These are phyloP conservation scores for Ichneumoninae sp. DNA, from an alignment of 2,888 invertebrate genomes.

Conservation along the genomic window DNA sequence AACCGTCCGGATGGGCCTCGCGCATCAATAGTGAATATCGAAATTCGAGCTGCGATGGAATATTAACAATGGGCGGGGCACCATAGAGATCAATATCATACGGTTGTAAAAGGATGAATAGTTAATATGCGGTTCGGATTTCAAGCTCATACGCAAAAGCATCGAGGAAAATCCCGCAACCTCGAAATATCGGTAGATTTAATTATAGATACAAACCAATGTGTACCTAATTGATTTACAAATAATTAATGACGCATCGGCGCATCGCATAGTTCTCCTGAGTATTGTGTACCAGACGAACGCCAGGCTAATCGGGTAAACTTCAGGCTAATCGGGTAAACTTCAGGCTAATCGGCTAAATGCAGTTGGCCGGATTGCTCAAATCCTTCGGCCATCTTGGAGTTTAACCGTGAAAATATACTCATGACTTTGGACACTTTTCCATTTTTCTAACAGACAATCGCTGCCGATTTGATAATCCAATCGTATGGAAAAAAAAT, in stretches of 20 bases:
- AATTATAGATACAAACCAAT: constrained; percentile 4
- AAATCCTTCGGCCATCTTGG: no score
- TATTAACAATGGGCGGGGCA: constrained; percentile 19
- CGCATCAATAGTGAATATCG: constrained; percentile 41
- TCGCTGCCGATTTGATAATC: no score
- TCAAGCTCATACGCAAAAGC: background rate
- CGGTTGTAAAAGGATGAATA: background rate
- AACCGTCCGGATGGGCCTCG: background rate
- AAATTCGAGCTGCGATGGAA: constrained; percentile 39
- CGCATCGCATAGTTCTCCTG: background rate
- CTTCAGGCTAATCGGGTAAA: background rate
- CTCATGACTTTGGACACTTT: no score
- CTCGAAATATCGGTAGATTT: constrained; percentile 29
- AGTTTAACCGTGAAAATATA: no score
- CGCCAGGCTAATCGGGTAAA: background rate
- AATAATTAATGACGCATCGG: constrained; percentile 39
- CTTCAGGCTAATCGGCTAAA: background rate
- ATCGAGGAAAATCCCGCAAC: background rate
- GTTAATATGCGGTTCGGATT: background rate
- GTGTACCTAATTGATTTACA: constrained; percentile 23
- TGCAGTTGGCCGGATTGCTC: background rate
- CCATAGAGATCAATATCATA: background rate
- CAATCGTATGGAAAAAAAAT: no score
- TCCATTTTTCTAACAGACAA: no score
- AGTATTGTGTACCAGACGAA: background rate